These are phyloP conservation scores for Agapostemon virescens DNA, from an alignment of 2,888 invertebrate genomes.

Conservation along the genomic window DNA sequence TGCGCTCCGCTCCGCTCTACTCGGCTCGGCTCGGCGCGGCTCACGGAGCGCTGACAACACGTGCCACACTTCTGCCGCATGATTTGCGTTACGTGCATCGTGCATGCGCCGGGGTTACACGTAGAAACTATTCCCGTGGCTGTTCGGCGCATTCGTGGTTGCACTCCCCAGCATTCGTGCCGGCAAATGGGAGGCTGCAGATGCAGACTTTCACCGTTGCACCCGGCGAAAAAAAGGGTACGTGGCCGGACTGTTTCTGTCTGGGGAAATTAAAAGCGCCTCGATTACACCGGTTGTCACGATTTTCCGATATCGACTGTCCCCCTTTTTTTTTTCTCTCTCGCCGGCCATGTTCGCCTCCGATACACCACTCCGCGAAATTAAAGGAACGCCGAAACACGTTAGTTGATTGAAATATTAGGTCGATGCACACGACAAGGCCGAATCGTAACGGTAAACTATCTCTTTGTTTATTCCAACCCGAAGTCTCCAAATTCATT, in stretches of 20 bases:
- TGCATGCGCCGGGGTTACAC: slow-evolving; percentile 30
- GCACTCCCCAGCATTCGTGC: slow-evolving; percentile 49
- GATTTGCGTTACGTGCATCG: slow-evolving; percentile 56
- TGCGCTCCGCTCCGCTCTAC: background rate
- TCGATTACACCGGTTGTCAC: background rate
- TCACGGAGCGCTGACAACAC: slow-evolving; percentile 45
- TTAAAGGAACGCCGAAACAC: background rate
- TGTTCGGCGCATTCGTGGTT: slow-evolving; percentile 33
- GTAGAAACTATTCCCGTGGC: slow-evolving; percentile 45
- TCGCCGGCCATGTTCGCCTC: background rate
- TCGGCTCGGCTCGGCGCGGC: background rate
- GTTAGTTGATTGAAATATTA: too few species aligned
- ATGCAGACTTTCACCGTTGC: slow-evolving; percentile 58
- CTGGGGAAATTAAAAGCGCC: slow-evolving; percentile 47
- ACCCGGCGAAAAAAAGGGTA: slow-evolving; percentile 43
- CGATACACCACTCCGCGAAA: background rate
- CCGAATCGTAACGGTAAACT: too few species aligned
- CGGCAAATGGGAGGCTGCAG: slow-evolving; percentile 37
- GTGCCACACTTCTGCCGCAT: slow-evolving; percentile 54
- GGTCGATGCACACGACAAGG: too few species aligned
- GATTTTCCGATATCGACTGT: background rate
- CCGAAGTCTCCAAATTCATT: too few species aligned
- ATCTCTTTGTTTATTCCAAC: too few species aligned
- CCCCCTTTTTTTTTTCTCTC: background rate
- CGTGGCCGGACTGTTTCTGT: slow-evolving; percentile 15